Conservation (phyloP, 2,888 invertebrate species). For the Drosophila neotestacea region DNA sequence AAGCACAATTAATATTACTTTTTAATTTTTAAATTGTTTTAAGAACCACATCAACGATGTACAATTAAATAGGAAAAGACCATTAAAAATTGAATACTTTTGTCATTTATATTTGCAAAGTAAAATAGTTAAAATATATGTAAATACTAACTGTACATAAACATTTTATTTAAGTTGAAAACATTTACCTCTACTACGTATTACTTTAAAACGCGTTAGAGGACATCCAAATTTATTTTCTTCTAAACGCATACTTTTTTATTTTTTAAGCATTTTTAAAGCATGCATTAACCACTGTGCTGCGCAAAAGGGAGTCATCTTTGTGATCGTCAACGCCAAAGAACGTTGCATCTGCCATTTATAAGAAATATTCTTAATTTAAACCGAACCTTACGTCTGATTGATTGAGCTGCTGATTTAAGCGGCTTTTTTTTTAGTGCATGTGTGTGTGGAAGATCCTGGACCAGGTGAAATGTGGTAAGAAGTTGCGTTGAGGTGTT, state of each 20-base stretch:
- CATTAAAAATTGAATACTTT: too few relatives aligned
- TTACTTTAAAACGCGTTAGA: too few relatives aligned
- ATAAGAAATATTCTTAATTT: slow-evolving; percentile 68
- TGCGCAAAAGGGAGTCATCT: slow-evolving; percentile 25
- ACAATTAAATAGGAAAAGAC: too few relatives aligned
- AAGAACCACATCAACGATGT: too few relatives aligned
- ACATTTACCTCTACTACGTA: neutral
- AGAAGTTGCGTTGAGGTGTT: slow-evolving; percentile 69
- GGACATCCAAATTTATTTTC: too few relatives aligned
- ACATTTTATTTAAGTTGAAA: too few relatives aligned
- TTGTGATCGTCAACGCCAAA: slow-evolving; percentile 33
- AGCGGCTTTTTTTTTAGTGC: slow-evolving; percentile 57
- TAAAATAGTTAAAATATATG: too few relatives aligned
- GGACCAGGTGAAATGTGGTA: slow-evolving; percentile 12
- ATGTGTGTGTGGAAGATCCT: slow-evolving; percentile 10
- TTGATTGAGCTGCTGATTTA: slow-evolving; percentile 80
- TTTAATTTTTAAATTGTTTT: too few relatives aligned
- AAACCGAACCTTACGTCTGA: slow-evolving; percentile 69
- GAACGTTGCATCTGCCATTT: slow-evolving; percentile 48
- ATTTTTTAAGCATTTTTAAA: neutral
- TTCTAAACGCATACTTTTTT: too few relatives aligned
- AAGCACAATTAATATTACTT: too few relatives aligned
- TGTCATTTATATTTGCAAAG: too few relatives aligned
- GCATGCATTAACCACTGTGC: slow-evolving; percentile 43
- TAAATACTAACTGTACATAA: too few relatives aligned